Evolutionary conservation across 1,140 invertebrate species (phyloP), one percentile per base, ranked within the genome.

Genomic region (Homarus americanus): DNA sequence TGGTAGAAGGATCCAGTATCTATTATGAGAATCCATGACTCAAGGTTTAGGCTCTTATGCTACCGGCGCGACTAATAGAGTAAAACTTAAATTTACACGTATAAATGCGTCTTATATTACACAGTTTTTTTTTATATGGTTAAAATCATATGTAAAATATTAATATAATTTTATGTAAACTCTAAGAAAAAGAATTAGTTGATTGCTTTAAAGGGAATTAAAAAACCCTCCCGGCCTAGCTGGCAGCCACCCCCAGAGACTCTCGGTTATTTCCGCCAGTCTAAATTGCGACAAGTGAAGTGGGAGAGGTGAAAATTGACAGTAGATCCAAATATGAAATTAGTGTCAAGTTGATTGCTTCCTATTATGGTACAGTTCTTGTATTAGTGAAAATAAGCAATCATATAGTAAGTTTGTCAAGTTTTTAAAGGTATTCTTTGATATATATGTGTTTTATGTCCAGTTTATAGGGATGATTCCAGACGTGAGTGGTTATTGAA

Each of bases 261-360:
- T 12, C 78, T 49, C 78, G 78, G n/a, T 15, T 15, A 80, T 41
- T 53, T 28, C 28, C 78, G 78, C 78, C 78, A 49, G 78, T 41
- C 41, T 49, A 9, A 41, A 28, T 80, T 49, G 78, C 78, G 78
- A 80, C 78, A 80, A 80, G 78, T 80, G 78, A 49, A 53, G 78
- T 80, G 78, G 75, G 58, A 24, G 20, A 78, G 75, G 78, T 80
- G 41, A 80, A 80, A 80, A 80, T 80, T 80, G 78, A 78, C 78
- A 53, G 20, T 53, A 49, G 41, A 32, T 12, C 40, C 40, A 28
- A 80, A 80, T 49, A 80, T 80, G 78, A 80, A 80, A 80, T 24
- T 78, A 40, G 34, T 78, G 38, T 78, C 38, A 78, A 53, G 10
- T 53, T 80, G 24, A 20, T 5, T 36, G 41, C 38, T 80, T 10